A percentile compares a stretch with the other conserved stretches of the same genome.
Conservation (phyloP, 2,888 invertebrate genomes). For the Nipponacmea schrenckii region DNA sequence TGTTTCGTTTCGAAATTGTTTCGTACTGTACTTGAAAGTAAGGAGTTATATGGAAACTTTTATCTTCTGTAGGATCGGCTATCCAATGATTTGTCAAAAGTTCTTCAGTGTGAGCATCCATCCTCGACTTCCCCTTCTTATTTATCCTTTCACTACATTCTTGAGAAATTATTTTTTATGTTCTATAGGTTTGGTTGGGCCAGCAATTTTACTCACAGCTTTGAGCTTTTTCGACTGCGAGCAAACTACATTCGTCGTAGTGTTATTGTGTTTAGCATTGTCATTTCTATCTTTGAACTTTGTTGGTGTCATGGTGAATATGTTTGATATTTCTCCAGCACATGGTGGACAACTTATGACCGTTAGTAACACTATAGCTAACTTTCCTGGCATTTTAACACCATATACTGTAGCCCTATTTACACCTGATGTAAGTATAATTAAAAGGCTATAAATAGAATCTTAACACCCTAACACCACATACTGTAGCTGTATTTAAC, state of each 20-base stretch:
- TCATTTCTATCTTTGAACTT: conserved; percentile 42
- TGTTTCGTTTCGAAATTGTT: no score
- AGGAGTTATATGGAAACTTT: no score
- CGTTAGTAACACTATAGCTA: conserved; percentile 34
- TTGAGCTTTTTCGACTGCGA: conserved; percentile 52
- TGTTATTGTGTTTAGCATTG: conserved; percentile 43
- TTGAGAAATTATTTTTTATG: no score
- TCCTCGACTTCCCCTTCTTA: no score
- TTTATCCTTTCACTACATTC: no score
- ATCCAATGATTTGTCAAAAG: no score
- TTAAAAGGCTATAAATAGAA: not conserved
- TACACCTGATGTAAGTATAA: conserved; percentile 34
- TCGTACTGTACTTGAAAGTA: no score
- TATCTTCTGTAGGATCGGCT: no score
- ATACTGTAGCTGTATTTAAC: no score
- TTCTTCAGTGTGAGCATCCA: no score
- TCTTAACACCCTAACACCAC: no score
- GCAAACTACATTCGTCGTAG: conserved; percentile 39
- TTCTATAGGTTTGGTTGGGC: conserved; percentile 42
- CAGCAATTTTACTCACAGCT: conserved; percentile 44
- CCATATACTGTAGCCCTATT: conserved; percentile 37
- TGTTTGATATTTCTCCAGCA: conserved; percentile 37
- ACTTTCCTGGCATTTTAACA: conserved; percentile 37
- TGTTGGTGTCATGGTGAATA: conserved; percentile 39
- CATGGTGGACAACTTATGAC: conserved; percentile 36